Evolutionary conservation across 1,140 invertebrate genomes (phyloP).

Genomic region (Zaprionus gabonicus): DNA sequence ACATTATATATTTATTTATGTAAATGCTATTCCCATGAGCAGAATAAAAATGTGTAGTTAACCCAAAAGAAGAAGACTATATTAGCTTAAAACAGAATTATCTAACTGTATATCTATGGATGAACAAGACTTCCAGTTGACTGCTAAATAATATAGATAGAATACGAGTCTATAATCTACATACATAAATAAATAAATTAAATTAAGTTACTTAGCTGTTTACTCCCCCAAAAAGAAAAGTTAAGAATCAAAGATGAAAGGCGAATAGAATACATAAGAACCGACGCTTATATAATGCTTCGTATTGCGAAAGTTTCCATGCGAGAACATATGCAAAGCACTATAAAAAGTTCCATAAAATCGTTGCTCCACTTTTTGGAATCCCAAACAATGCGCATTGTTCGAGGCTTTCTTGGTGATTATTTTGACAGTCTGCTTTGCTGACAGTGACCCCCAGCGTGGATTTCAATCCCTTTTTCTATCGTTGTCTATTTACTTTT

Average conservation of each 20-base stretch:
- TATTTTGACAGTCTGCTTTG: constrained; percentile 4
- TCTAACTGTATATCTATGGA: constrained; percentile 1
- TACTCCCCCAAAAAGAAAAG: not conserved
- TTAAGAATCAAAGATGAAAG: not conserved
- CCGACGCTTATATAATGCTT: not conserved
- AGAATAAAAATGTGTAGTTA: too few species aligned
- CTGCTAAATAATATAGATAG: not conserved
- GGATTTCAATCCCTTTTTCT: constrained; percentile 6
- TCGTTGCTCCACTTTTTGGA: not conserved
- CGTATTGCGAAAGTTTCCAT: not conserved
- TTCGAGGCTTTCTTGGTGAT: not conserved
- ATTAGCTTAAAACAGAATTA: not conserved
- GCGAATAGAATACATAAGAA: not conserved
- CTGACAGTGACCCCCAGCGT: constrained; percentile 4
- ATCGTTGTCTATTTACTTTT: constrained; percentile 11
- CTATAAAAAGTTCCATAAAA: not conserved
- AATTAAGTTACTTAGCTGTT: not conserved
- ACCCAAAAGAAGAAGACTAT: not conserved
- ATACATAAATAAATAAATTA: not conserved
- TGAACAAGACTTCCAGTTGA: not conserved
- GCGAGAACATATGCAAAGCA: not conserved
- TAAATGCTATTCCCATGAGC: too few species aligned
- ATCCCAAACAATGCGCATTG: not conserved
- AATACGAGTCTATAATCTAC: not conserved
- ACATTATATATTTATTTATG: not conserved